Evolutionary conservation across 2,797 vertebrate species (phyloP), one percentile per base, ranked within the genome.

Genomic region (Sternarchorhynchus goeldii): DNA sequence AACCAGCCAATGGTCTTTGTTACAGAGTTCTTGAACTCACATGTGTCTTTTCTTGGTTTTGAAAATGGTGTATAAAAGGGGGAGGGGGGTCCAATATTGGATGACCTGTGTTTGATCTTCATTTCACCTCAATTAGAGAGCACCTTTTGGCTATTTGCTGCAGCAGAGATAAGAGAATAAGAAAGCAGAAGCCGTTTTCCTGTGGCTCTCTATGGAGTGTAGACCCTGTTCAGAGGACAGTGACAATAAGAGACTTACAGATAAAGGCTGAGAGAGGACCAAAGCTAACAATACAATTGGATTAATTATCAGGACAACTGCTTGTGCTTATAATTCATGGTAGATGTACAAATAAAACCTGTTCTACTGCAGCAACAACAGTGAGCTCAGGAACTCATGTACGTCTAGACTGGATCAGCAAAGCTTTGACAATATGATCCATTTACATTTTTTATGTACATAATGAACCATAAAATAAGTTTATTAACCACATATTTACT

Each of bases 121-220:
- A 72, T 82, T 85, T 83, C 75, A 85, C 86, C 80, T 86, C 77
- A 82, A 81, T 86, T 84, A 85, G 29, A 72, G 25, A 8, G 3
- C 69, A 31, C 16, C 59, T 75, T 84, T 76, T 84, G 60, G 71
- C 66, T 82, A 32, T 78, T 83, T 78, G 53, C 70, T 82, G 74
- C 36, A 31, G 64, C 63, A n/a, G 58, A 77, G 74, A 85, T 77
- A 77, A 79, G 57, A 76, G 66, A 59, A 83, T 68, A 76, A 78
- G 72, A 75, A 77, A 17, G 14, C 66, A 25, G 66, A 18, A 57
- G 68, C 74, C 50, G 45, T 73, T 80, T 80, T 57, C 67, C 45
- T 10, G 20, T 32, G 73, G 80, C 59, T 83, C 58, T 16, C 4
- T 32, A 31, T 59, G 31, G 20, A 63, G 58, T 60, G 64, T 62